Conservation (phyloP, 1,140 invertebrate genomes). For the Nephila pilipes region DNA sequence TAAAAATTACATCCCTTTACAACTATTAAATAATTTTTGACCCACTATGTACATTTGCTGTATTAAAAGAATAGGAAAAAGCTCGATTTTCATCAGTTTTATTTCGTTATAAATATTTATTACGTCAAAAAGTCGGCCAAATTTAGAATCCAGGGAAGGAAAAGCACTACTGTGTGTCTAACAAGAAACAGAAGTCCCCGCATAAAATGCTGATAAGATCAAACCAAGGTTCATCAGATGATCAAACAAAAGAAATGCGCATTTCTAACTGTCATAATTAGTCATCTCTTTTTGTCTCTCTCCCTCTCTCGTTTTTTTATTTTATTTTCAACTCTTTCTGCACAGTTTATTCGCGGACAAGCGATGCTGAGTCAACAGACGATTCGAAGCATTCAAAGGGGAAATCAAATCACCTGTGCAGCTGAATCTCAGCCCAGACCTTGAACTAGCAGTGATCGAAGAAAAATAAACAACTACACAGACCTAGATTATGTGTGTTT, state of each 20-base stretch:
- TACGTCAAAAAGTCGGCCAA: no score
- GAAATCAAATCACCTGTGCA: not conserved
- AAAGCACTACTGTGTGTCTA: no score
- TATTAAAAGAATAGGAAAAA: no score
- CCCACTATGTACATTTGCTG: no score
- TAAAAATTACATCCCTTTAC: no score
- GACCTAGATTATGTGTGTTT: no score
- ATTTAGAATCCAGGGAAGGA: no score
- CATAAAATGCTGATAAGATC: not conserved
- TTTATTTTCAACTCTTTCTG: not conserved
- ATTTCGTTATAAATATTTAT: no score
- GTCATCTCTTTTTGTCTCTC: not conserved
- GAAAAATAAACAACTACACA: not conserved
- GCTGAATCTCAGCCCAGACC: not conserved
- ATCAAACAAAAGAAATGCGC: not conserved
- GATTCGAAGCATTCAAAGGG: not conserved
- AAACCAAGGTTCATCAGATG: not conserved
- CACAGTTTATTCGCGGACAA: not conserved
- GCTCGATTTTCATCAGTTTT: no score
- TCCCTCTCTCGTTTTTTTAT: not conserved
- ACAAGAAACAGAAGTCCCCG: no score
- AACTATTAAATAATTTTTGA: no score
- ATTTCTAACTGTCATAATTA: constrained; percentile 2
- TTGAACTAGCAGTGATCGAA: not conserved
- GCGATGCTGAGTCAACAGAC: not conserved